These are phyloP conservation scores for Leptatherina wallacei DNA, from an alignment of 2,797 vertebrate genomes.

Conservation along the genomic window DNA sequence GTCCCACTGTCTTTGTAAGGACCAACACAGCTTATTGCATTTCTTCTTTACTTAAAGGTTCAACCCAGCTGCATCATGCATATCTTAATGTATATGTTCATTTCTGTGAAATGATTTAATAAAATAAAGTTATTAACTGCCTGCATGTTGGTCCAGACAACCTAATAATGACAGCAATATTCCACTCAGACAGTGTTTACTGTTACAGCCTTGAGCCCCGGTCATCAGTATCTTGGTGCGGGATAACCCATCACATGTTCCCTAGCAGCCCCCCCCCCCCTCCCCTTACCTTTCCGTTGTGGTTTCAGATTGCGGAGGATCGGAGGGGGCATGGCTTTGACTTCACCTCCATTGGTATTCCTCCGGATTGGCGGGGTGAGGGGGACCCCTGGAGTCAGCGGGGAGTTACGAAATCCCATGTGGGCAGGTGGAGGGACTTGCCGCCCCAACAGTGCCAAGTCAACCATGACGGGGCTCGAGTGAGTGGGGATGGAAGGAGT, in stretches of 20 bases:
- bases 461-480: slow-evolving; percentile 58
- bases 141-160: no score
- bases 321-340: slow-evolving; percentile 84
- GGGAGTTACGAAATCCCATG: slow-evolving; percentile 87
- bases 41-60: neutral
- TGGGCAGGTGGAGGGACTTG: slow-evolving; percentile 91
- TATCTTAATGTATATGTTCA: no score
- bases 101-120: no score
- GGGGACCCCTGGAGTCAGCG: slow-evolving; percentile 14
- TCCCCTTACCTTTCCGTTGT: slow-evolving; percentile 48
- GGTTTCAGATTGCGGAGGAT: slow-evolving; percentile 87
- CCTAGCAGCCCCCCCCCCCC: neutral
- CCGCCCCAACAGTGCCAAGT: slow-evolving; percentile 87
- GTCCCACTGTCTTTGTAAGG: neutral
- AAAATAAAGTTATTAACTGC: no score
- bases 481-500: slow-evolving; percentile 70
- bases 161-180: no score
- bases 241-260: no score
- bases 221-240: no score
- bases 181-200: no score
- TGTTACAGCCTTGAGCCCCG: no score
- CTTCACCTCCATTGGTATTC: slow-evolving; percentile 77
- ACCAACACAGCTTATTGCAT: neutral
- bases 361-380: slow-evolving; percentile 77
- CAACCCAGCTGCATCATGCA: no score